Percentiles rank a stretch among this genome's conserved stretches.
Evolutionary conservation across 2,797 vertebrate genomes (phyloP).

Genomic region (Spinibarbus caldwelli): DNA sequence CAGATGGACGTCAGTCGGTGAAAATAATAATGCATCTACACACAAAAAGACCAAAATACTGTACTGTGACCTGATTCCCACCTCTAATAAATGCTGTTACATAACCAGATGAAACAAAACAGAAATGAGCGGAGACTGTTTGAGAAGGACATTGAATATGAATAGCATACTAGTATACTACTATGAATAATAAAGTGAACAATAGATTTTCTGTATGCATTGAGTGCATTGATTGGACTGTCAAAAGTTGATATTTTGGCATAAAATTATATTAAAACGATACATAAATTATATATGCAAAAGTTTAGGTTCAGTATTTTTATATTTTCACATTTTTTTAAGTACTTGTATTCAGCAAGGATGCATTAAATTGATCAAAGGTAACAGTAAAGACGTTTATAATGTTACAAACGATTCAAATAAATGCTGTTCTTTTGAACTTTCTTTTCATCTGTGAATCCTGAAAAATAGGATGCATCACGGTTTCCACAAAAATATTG

Average conservation of each 20-base stretch:
- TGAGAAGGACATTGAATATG: neutral
- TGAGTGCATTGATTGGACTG: neutral
- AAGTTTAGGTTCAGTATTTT: neutral
- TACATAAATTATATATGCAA: too few relatives aligned
- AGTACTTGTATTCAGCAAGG: neutral
- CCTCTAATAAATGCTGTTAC: neutral
- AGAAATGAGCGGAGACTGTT: neutral
- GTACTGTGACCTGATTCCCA: neutral
- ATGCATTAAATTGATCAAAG: neutral
- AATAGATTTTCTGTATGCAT: neutral
- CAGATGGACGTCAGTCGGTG: neutral
- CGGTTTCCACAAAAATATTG: neutral
- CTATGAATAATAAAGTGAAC: neutral
- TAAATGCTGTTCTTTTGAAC: neutral
- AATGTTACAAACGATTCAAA: neutral
- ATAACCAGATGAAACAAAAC: neutral
- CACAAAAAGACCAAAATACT: slow-evolving; percentile 1
- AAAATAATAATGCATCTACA: neutral
- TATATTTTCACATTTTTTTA: neutral
- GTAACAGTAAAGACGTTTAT: neutral
- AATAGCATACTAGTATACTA: neutral
- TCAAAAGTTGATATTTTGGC: neutral
- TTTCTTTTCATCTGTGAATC: neutral
- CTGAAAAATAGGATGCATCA: neutral
- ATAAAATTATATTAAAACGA: neutral